phyloP scores from a whole-genome alignment of 1,140 invertebrate species.

The Trachymyrmex septentrionalis region DNA sequence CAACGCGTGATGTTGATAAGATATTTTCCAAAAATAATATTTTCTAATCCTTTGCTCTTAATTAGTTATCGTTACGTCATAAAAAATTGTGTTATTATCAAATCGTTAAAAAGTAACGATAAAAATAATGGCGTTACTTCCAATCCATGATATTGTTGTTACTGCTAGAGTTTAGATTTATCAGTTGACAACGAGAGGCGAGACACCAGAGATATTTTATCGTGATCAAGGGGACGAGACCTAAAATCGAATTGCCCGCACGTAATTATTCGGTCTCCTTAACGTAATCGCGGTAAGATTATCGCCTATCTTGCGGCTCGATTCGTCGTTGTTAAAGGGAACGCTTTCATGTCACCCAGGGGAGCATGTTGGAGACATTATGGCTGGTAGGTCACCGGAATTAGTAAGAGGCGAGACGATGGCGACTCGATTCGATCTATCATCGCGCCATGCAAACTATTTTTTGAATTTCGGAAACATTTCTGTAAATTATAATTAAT shows the following conservation, averaged over 20 bases:
- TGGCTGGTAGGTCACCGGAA: constrained; percentile 80
- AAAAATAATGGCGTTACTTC: too few relatives aligned
- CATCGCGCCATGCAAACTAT: neutral
- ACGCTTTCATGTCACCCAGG: constrained; percentile 84
- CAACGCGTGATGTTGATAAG: too few relatives aligned
- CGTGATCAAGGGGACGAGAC: neutral
- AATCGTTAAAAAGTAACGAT: too few relatives aligned
- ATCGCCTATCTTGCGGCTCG: constrained; percentile 85
- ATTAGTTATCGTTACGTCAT: too few relatives aligned
- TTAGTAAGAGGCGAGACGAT: constrained; percentile 80
- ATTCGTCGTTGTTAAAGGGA: constrained; percentile 85
- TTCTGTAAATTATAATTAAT: neutral
- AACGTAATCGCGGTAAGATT: constrained; percentile 83
- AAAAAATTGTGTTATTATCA: too few relatives aligned
- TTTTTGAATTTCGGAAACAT: neutral
- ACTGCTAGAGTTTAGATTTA: neutral
- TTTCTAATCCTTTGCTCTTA: too few relatives aligned
- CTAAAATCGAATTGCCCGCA: constrained; percentile 61
- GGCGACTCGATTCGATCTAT: constrained; percentile 41
- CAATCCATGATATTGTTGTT: too few relatives aligned
- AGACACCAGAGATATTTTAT: constrained; percentile 23
- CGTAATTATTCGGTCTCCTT: constrained; percentile 78
- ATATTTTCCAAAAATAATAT: too few relatives aligned
- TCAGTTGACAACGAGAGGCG: constrained; percentile 32
- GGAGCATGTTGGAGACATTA: constrained; percentile 77